phyloP scores from a whole-genome alignment of 1,140 invertebrate species.

The Drosophila lini region DNA sequence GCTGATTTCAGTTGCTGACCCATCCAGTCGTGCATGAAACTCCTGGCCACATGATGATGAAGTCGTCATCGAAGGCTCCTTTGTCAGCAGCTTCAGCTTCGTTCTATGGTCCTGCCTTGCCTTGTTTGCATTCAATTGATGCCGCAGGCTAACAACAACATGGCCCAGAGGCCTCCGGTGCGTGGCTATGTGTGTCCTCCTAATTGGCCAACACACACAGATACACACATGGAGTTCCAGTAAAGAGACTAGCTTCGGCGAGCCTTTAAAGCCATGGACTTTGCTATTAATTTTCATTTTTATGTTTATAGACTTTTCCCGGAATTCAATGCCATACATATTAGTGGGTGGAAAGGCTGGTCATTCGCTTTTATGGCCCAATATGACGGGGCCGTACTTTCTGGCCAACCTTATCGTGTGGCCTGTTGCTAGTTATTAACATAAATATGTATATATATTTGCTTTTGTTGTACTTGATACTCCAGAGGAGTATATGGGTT shows the following conservation, averaged over 20 bases:
- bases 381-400: conserved; percentile 26
- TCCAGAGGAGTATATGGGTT: background rate
- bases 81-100: conserved; percentile 35
- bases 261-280: conserved; percentile 15
- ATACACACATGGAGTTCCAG: background rate
- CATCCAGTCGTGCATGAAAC: conserved; percentile 70
- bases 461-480: background rate
- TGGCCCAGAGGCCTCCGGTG: conserved; percentile 37
- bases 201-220: conserved; percentile 40
- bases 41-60: conserved; percentile 52
- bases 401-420: conserved; percentile 24
- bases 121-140: conserved; percentile 69
- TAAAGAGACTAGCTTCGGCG: too few species aligned
- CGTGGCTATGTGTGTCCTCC: conserved; percentile 24
- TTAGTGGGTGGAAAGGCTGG: conserved; percentile 10
- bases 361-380: conserved; percentile 47
- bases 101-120: conserved; percentile 9
- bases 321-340: conserved; percentile 37
- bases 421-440: conserved; percentile 64
- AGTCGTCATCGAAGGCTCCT: conserved; percentile 34
- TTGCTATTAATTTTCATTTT: conserved; percentile 53
- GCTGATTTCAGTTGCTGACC: conserved; percentile 50
- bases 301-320: conserved; percentile 31
- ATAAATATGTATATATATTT: conserved; percentile 66
- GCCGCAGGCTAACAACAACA: conserved; percentile 47